Base-by-base conservation (phyloP, 2,113 vertebrate species). In the Passer montanus region DNA sequence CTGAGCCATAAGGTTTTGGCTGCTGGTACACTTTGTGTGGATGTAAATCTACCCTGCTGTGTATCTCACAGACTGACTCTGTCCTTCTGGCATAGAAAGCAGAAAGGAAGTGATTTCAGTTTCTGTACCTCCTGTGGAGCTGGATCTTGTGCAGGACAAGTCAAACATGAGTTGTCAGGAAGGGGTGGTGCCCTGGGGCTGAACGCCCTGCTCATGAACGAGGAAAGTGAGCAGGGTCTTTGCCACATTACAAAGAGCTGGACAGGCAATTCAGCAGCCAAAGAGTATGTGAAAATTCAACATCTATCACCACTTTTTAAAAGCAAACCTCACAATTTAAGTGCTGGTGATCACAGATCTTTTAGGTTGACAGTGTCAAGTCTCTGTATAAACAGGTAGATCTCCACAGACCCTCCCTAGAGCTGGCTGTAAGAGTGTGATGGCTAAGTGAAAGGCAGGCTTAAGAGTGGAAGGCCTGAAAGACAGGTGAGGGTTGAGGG, bases 151-250 rank as follows among this genome's bases (percentile, higher is more conserved):
- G 0, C 24, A 49, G 52, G 10, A 43, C 15, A 49, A 24, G 37
- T 11, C 52, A 75, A 58, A 58, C 10, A 41, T 6, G 35, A 7
- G 24, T 16, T 43, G 20, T 20, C 24, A 67, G 83, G 50, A n/a
- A 30, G 20, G 60, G 24, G 1, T 35, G 20, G 60, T 43, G 43
- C 30, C 52, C 50, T 75, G 43, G 30, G 15, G 13, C n/a, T 58
- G 24, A 49, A 9, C 13, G 2, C 16, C 15, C 13, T 14, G 15
- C 19, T 41, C 10, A 26, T 4, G 10, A 41, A 10, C 0, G 1
- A 41, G 41, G n/a, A 47, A 66, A 66, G 30, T 16, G 35, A 49
- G 30, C 24, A 58, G 35, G 13, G 43, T 35, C n/a, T 66, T 64
- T 58, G 50, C 43, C 30, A 16, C 43, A 5, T 35, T 30, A 11